Percentiles rank a stretch among this genome's conserved stretches.
These are phyloP conservation scores for Rhinogobio ventralis DNA, from an alignment of 2,797 vertebrate genomes.

Conservation along the genomic window DNA sequence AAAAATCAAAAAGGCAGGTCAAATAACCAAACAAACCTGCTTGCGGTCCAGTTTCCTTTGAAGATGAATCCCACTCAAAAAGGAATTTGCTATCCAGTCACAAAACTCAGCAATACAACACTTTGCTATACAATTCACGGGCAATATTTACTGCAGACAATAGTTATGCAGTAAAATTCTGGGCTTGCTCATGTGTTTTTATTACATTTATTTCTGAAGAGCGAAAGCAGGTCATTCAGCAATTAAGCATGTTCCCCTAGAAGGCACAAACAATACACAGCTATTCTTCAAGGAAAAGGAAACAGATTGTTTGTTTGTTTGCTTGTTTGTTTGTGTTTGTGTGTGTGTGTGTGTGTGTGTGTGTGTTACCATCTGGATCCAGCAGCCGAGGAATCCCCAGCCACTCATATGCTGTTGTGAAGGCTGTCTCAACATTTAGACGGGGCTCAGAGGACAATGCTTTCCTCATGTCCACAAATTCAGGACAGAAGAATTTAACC, in stretches of 20 bases:
- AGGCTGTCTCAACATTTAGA: slow-evolving; percentile 86
- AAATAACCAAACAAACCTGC: not conserved
- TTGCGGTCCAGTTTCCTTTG: no score
- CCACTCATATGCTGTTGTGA: slow-evolving; percentile 78
- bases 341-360: no score
- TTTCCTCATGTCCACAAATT: slow-evolving; percentile 84
- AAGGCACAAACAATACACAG: slow-evolving; percentile 17
- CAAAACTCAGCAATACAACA: not conserved
- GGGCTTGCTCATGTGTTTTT: not conserved
- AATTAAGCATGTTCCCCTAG: not conserved
- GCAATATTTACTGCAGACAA: not conserved
- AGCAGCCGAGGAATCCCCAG: slow-evolving; percentile 85
- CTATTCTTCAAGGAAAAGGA: not conserved
- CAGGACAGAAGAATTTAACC: slow-evolving; percentile 87
- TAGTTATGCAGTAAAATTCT: not conserved
- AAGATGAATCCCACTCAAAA: not conserved
- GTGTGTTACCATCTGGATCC: slow-evolving; percentile 85
- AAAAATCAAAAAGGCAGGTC: not conserved
- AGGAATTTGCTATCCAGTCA: not conserved
- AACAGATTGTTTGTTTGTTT: not conserved
- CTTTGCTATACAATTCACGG: not conserved
- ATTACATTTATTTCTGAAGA: not conserved
- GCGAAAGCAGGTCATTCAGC: not conserved
- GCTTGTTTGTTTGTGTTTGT: no score
- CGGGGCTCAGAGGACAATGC: slow-evolving; percentile 79